These are phyloP conservation scores for Drosophila fuyamai DNA, from an alignment of 1,140 invertebrate species.

Conservation along the genomic window DNA sequence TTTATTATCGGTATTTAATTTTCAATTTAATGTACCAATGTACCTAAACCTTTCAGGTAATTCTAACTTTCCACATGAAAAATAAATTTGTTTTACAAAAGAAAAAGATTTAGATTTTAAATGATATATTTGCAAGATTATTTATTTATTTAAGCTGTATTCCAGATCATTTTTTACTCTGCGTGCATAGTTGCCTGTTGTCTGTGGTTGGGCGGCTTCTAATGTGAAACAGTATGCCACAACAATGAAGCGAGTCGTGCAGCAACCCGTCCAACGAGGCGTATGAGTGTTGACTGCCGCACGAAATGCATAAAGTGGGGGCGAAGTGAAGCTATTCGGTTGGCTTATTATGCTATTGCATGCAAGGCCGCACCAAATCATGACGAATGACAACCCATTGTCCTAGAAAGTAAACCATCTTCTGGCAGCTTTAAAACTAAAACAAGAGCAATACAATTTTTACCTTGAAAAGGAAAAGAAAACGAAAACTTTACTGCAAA, in stretches of 20 bases:
- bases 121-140: neutral
- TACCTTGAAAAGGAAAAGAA: conserved; percentile 4
- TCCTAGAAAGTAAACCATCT: conserved; percentile 27
- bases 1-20: too few relatives aligned
- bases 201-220: conserved; percentile 30
- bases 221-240: conserved; percentile 77
- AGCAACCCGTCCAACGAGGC: conserved; percentile 73
- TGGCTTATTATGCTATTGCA: conserved; percentile 76
- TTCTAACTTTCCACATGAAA: neutral
- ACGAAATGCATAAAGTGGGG: conserved; percentile 16
- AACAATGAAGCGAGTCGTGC: conserved; percentile 76
- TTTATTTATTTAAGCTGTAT: neutral
- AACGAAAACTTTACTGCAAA: neutral
- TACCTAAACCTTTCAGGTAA: too few relatives aligned
- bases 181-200: conserved; percentile 28
- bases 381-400: conserved; percentile 63
- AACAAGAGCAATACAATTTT: conserved; percentile 1
- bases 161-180: neutral
- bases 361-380: conserved; percentile 75
- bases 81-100: too few relatives aligned
- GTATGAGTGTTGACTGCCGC: conserved; percentile 75
- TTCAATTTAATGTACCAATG: too few relatives aligned
- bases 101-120: neutral
- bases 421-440: conserved; percentile 17
- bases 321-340: conserved; percentile 23